phyloP scores from a whole-genome alignment of 2,113 vertebrate species.

The Marmota monax region DNA sequence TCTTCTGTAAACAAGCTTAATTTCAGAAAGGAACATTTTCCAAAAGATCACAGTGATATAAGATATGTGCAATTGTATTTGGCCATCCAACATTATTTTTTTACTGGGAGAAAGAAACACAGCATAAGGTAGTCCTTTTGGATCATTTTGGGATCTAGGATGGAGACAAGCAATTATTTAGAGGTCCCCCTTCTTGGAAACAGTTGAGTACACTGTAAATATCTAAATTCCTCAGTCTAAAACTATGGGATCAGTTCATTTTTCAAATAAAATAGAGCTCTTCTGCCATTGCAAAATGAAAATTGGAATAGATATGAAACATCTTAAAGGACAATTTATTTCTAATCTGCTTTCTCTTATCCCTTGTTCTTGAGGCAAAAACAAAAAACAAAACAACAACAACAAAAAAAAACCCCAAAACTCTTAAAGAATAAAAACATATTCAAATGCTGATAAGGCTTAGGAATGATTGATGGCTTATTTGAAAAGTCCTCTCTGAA shows the following conservation, averaged over 20 bases:
- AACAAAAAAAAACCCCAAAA: too few species aligned
- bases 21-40: neutral
- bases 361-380: neutral
- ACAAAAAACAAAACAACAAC: neutral
- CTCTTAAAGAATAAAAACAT: neutral
- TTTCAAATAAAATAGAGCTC: constrained; percentile 22
- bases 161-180: neutral
- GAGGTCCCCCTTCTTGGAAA: neutral
- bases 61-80: neutral
- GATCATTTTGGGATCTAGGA: neutral
- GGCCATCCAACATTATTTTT: neutral
- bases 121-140: neutral
- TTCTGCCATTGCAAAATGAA: constrained; percentile 18
- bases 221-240: constrained; percentile 2
- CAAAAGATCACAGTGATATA: neutral
- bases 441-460: constrained; percentile 28
- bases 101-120: neutral
- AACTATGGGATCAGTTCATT: neutral
- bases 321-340: constrained; percentile 45
- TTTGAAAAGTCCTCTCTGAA: constrained; percentile 44
- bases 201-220: neutral
- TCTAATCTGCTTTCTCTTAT: neutral
- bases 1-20: neutral
- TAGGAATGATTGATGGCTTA: constrained; percentile 14
- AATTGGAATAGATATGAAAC: constrained; percentile 10